A percentile compares a stretch with the other conserved stretches of the same genome.
phyloP scores from a whole-genome alignment of 2,888 invertebrate species.

The Sarcophaga caerulescens region DNA sequence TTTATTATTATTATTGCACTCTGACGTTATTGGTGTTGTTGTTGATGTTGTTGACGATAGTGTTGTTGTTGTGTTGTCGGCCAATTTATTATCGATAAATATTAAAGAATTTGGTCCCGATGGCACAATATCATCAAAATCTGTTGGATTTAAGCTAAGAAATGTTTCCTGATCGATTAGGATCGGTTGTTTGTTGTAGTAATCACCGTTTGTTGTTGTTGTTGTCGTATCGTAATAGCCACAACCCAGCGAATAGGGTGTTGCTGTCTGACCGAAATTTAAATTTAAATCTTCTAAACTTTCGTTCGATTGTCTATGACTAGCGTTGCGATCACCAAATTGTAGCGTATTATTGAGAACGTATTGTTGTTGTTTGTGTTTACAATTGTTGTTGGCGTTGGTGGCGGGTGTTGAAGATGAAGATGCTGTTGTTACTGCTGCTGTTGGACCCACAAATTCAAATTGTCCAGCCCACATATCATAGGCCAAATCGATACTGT shows the following conservation, averaged over 20 bases:
- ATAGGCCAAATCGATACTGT: constrained; percentile 88
- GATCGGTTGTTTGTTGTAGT: constrained; percentile 78
- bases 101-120: constrained; percentile 79
- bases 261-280: constrained; percentile 75
- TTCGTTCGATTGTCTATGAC: constrained; percentile 76
- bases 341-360: constrained; percentile 70
- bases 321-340: constrained; percentile 76
- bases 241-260: constrained; percentile 74
- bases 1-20: constrained; percentile 74
- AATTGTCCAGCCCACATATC: constrained; percentile 96
- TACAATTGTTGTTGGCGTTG: constrained; percentile 38
- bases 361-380: constrained; percentile 51
- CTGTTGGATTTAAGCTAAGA: constrained; percentile 80
- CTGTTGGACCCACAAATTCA: constrained; percentile 86
- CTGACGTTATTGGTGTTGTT: constrained; percentile 61
- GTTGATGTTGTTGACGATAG: constrained; percentile 50
- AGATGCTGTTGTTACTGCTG: constrained; percentile 75
- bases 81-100: constrained; percentile 80
- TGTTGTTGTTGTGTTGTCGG: constrained; percentile 69
- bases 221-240: constrained; percentile 64
- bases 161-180: constrained; percentile 81
- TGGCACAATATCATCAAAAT: constrained; percentile 80
- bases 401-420: constrained; percentile 74
- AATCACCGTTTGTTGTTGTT: too few relatives aligned
- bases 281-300: constrained; percentile 80